Percentiles rank a stretch among this genome's conserved stretches.
phyloP scores from a whole-genome alignment of 2,888 invertebrate species.

The Orgyia antiqua region DNA sequence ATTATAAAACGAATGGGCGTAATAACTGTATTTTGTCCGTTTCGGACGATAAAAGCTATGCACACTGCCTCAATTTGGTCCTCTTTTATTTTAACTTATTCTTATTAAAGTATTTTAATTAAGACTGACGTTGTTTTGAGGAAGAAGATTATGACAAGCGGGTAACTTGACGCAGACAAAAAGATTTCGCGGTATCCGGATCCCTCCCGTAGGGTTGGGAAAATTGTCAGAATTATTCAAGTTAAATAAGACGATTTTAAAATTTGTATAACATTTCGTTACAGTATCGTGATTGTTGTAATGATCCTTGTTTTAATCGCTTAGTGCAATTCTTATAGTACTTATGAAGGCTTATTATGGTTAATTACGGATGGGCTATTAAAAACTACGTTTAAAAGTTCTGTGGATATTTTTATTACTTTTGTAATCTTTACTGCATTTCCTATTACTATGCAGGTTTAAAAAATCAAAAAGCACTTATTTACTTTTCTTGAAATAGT shows the following conservation, averaged over 20 bases:
- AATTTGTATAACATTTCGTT: slow-evolving; percentile 46
- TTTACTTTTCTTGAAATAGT: no score
- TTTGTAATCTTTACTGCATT: no score
- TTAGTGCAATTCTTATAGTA: no score
- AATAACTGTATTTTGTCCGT: slow-evolving; percentile 29
- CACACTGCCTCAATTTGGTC: slow-evolving; percentile 33
- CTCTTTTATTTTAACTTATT: slow-evolving; percentile 42
- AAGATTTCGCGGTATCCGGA: slow-evolving; percentile 49
- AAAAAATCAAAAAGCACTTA: no score
- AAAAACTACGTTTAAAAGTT: no score
- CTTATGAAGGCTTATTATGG: no score
- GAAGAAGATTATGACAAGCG: slow-evolving; percentile 55
- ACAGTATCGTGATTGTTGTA: no score
- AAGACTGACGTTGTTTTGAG: slow-evolving; percentile 56
- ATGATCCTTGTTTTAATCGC: no score
- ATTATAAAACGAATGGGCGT: slow-evolving; percentile 37
- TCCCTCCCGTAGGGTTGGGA: slow-evolving; percentile 34
- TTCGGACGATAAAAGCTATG: slow-evolving; percentile 35
- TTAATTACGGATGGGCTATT: no score
- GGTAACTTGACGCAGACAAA: slow-evolving; percentile 49
- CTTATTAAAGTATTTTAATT: slow-evolving; percentile 59
- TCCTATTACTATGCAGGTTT: no score
- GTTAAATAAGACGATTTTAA: slow-evolving; percentile 32
- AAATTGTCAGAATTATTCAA: slow-evolving; percentile 43
- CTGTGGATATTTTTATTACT: no score